A percentile compares a stretch with the other conserved stretches of the same genome.
Conservation (phyloP, 2,888 invertebrate genomes). For the Dryocosmus kuriphilus region DNA sequence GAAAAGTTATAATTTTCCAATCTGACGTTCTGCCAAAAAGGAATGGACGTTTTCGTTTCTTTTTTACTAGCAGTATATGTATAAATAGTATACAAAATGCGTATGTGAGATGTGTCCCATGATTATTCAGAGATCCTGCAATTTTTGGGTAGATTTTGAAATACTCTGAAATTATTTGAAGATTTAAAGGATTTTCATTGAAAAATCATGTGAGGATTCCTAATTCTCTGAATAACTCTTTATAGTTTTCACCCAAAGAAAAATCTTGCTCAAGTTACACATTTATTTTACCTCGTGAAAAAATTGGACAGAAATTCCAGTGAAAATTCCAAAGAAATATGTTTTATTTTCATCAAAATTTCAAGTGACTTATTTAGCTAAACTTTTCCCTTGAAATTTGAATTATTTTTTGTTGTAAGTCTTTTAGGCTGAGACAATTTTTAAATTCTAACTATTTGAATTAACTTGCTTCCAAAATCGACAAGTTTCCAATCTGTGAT, state of each 20-base stretch:
- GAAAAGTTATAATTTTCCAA: slow-evolving; percentile 11
- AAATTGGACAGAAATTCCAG: too few species aligned
- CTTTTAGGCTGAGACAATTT: too few species aligned
- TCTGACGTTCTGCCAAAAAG: slow-evolving; percentile 15
- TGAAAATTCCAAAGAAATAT: too few species aligned
- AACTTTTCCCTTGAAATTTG: too few species aligned
- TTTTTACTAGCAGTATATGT: slow-evolving; percentile 18
- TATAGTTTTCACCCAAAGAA: not conserved
- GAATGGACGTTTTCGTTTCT: not conserved
- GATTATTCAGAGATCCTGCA: slow-evolving; percentile 29
- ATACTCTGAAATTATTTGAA: not conserved
- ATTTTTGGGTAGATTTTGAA: not conserved
- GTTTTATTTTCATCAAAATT: too few species aligned
- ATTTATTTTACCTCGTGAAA: not conserved
- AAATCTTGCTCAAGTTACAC: not conserved
- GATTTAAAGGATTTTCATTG: not conserved
- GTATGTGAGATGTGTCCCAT: not conserved
- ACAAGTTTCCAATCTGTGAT: too few species aligned
- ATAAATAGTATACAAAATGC: slow-evolving; percentile 22
- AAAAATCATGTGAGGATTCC: too few species aligned
- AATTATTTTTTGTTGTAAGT: too few species aligned
- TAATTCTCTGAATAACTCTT: too few species aligned
- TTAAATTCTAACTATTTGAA: too few species aligned
- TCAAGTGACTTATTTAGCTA: too few species aligned
- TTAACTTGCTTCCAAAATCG: too few species aligned